Conservation (phyloP, 2,113 vertebrate species). For the Prolemur simus region DNA sequence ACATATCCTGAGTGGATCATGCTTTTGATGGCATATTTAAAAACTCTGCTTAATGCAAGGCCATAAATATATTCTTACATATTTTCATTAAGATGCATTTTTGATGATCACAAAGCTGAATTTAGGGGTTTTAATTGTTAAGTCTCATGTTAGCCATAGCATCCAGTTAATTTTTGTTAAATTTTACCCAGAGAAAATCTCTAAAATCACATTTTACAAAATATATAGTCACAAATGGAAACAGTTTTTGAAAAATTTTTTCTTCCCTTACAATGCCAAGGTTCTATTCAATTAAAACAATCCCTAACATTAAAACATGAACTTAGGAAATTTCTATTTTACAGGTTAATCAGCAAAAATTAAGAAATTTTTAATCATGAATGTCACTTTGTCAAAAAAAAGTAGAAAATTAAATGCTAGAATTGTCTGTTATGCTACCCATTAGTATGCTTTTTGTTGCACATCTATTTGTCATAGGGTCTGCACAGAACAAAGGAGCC, state of each 20-base stretch:
- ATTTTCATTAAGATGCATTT: not conserved
- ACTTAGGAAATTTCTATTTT: not conserved
- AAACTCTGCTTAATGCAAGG: not conserved
- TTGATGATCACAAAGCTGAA: not conserved
- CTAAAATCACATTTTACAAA: not conserved
- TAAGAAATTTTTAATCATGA: conserved; percentile 15
- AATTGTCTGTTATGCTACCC: not conserved
- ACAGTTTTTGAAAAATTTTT: not conserved
- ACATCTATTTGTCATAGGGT: not conserved
- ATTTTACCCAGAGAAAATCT: conserved; percentile 31
- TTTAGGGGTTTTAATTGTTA: not conserved
- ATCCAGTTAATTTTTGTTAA: not conserved
- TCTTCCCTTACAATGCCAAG: not conserved
- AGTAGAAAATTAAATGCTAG: not conserved
- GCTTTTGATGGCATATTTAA: not conserved
- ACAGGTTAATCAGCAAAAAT: not conserved
- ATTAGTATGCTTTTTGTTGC: not conserved
- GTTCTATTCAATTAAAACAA: not conserved
- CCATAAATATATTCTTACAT: not conserved
- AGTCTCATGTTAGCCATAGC: not conserved
- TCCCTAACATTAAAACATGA: not conserved
- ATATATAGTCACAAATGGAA: not conserved
- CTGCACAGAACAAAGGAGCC: not conserved
- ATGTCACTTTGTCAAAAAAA: not conserved
- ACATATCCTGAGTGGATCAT: not conserved